Evolutionary conservation across 2,888 invertebrate species (phyloP).

Genomic region (Drosophila anomelani): DNA sequence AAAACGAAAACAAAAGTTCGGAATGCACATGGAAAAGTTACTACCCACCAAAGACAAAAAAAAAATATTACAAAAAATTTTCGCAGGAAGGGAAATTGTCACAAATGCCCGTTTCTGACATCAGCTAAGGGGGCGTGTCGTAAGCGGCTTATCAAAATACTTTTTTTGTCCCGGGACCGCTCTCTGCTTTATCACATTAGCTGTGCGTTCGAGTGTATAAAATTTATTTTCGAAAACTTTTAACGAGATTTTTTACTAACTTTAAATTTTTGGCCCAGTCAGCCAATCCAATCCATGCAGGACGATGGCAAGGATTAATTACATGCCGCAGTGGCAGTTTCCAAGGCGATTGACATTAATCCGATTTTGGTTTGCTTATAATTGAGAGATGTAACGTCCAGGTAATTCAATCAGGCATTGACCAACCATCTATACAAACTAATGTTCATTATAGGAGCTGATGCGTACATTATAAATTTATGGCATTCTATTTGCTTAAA

Average conservation of each 20-base stretch:
- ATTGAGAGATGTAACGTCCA: not conserved
- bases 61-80: not conserved
- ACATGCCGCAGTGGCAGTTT: constrained; percentile 11
- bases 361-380: not conserved
- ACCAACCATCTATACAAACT: not conserved
- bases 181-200: constrained; percentile 53
- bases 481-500: too few species aligned
- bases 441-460: not conserved
- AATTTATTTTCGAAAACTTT: constrained; percentile 70
- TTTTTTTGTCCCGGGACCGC: constrained; percentile 42
- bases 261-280: constrained; percentile 21
- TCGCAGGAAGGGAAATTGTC: constrained; percentile 32
- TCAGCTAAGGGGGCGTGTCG: constrained; percentile 32
- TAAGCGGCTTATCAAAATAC: constrained; percentile 73
- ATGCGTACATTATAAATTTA: too few species aligned
- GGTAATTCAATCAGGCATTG: not conserved
- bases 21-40: constrained; percentile 51
- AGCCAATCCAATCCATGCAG: constrained; percentile 5
- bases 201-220: constrained; percentile 63
- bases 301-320: constrained; percentile 55
- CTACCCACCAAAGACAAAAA: constrained; percentile 20
- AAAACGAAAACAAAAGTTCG: constrained; percentile 54
- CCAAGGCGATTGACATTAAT: not conserved
- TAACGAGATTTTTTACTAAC: constrained; percentile 56
- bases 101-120: constrained; percentile 55